Percentiles rank a stretch among this genome's conserved stretches.
phyloP scores from a whole-genome alignment of 2,888 invertebrate genomes.

The Dryomyza anilis region DNA sequence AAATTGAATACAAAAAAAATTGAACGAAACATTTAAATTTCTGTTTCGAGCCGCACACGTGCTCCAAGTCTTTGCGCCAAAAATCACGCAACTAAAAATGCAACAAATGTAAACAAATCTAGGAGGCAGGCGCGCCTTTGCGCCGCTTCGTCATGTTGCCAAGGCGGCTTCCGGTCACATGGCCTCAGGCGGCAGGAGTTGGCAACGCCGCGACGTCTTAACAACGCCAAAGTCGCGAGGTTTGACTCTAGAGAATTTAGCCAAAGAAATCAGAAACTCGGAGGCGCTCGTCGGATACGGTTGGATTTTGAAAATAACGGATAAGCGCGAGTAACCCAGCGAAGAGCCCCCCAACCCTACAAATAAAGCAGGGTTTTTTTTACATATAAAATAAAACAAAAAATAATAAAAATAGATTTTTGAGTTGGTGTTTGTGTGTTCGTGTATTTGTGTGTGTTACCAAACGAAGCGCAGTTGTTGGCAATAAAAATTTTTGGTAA shows the following conservation, averaged over 20 bases:
- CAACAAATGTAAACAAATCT: slow-evolving; percentile 48
- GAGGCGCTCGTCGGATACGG: slow-evolving; percentile 57
- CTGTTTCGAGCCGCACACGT: not conserved
- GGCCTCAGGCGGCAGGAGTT: slow-evolving; percentile 30
- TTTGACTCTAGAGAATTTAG: not conserved
- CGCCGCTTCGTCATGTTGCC: slow-evolving; percentile 53
- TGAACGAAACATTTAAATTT: not conserved
- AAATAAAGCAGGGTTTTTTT: slow-evolving; percentile 33
- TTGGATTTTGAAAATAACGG: slow-evolving; percentile 43
- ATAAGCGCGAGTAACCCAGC: slow-evolving; percentile 11
- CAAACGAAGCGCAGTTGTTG: slow-evolving; percentile 38
- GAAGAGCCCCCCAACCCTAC: not conserved
- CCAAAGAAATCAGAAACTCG: slow-evolving; percentile 53
- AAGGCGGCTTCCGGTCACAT: slow-evolving; percentile 44
- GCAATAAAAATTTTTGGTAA: slow-evolving; percentile 32
- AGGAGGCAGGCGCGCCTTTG: slow-evolving; percentile 34
- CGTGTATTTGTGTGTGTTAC: slow-evolving; percentile 7
- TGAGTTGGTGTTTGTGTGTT: slow-evolving; percentile 10
- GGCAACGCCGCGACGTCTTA: slow-evolving; percentile 8
- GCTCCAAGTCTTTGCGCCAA: not conserved
- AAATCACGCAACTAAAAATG: slow-evolving; percentile 30
- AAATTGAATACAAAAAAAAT: too few relatives aligned
- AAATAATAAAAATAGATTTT: not conserved
- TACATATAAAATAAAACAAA: slow-evolving; percentile 9
- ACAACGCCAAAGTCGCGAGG: slow-evolving; percentile 5